Percentiles rank a stretch among this genome's conserved stretches.
These are phyloP conservation scores for Phenganax marumi DNA, from an alignment of 92 coral and sea anemone species.

Conservation along the genomic window DNA sequence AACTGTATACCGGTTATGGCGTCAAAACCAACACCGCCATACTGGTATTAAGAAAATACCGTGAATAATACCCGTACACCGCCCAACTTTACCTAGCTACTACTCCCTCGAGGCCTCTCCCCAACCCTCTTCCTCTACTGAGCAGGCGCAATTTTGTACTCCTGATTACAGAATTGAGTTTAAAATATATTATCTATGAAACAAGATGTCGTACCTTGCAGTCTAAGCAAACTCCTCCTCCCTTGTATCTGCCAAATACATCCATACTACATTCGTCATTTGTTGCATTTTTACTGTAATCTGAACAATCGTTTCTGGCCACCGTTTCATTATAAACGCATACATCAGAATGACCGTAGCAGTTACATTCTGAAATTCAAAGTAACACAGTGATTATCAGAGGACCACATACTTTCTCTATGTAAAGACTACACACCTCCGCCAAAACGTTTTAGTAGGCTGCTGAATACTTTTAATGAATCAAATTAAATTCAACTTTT, in stretches of 20 bases:
- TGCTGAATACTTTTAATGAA: too few species aligned
- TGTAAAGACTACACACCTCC: too few species aligned
- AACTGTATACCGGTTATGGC: too few species aligned
- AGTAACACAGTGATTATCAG: background rate
- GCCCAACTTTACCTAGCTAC: too few species aligned
- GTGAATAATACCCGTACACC: too few species aligned
- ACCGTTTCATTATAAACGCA: conserved; percentile 86
- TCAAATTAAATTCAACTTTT: too few species aligned
- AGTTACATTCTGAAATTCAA: conserved; percentile 71
- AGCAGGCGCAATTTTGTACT: background rate
- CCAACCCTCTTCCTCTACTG: too few species aligned
- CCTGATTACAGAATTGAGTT: background rate
- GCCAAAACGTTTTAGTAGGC: too few species aligned
- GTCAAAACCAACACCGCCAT: too few species aligned
- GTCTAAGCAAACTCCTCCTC: conserved; percentile 89
- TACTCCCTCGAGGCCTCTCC: too few species aligned
- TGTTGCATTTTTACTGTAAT: conserved; percentile 80
- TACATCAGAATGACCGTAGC: conserved; percentile 79
- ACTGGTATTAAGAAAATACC: too few species aligned
- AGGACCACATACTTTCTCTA: background rate
- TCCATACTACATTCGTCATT: conserved; percentile 73
- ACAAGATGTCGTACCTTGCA: conserved; percentile 68
- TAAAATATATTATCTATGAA: background rate
- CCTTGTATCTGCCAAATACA: conserved; percentile 67
- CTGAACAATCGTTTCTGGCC: conserved; percentile 62